Evolutionary conservation across 2,113 vertebrate species (phyloP), one percentile per base, ranked within the genome.

Genomic region (Echinops telfairi): DNA sequence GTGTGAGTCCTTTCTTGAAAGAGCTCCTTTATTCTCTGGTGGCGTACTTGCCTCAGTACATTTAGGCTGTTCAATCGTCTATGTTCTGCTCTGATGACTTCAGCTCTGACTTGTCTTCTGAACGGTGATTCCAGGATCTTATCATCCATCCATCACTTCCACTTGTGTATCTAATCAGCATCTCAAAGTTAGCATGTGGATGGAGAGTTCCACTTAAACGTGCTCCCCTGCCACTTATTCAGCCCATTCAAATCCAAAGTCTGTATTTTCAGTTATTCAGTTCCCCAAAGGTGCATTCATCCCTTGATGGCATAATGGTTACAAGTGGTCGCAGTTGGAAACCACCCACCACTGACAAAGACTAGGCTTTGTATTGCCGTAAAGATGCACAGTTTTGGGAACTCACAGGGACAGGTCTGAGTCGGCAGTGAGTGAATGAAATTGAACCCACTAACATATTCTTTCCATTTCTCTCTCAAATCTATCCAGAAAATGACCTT

Each of bases 201-300:
- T 75, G 31, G 6, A 89, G 2, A 66, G 47, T 79, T 95, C 27
- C 6, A 47, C 10, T 9, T 25, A 58, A 57, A 90, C 2, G 47
- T 47, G 2, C 76, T 36, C 36, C 33, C 22, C 3, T 57, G 17
- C 25, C 40, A 47, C 38, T 80, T 90, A 19, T 14, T 66, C 77
- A 38, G 19, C 57, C 76, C 27, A 75, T 66, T 82, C 82, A 66
- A 93, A 83, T 76, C 31, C 70, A 90, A 90, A 36, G n/a, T 80
- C 25, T 0, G n/a, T 25, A 75, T 58, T 83, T 86, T 68, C 20
- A 57, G 23, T 94, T 86, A 77, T 27, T 75, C 29, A 23, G 23
- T 23, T 89, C 4, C 27, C 38, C 15, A 3, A 91, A 92, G 5
- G 83, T 17, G 60, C 22, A 19, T 62, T 62, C 60, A 62, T 62